Percentiles rank a stretch among this genome's conserved stretches.
These are phyloP conservation scores for Apeltes quadracus DNA, from an alignment of 2,113 vertebrate genomes.

Conservation along the genomic window DNA sequence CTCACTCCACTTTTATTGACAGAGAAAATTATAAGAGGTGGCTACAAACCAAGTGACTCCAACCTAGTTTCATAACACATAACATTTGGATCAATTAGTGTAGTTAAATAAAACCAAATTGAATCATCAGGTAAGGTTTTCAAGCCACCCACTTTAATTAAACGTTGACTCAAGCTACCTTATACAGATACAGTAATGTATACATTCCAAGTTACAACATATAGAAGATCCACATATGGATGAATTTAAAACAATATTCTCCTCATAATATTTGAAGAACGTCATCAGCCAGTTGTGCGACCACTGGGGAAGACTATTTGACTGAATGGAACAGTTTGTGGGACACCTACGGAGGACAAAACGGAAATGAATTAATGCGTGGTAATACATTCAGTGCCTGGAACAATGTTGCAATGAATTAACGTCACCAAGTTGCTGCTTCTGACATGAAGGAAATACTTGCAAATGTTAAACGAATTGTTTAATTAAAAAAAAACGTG, in stretches of 20 bases:
- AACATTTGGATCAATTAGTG: not conserved
- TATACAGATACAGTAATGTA: conserved; percentile 37
- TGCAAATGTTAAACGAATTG: not conserved
- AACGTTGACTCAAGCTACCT: conserved; percentile 25
- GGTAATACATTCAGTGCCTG: not conserved
- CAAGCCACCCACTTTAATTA: conserved; percentile 56
- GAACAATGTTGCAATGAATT: not conserved
- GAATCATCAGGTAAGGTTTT: conserved; percentile 28
- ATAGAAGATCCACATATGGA: conserved; percentile 56
- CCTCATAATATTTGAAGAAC: conserved; percentile 39
- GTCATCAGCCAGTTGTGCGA: conserved; percentile 20
- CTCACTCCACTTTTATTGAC: not conserved
- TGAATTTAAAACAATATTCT: conserved; percentile 43
- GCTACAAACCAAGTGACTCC: not conserved
- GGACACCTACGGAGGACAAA: conserved; percentile 71
- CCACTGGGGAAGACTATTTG: conserved; percentile 63
- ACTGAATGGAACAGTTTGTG: conserved; percentile 82
- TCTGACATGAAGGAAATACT: not conserved
- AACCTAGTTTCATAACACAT: not conserved
- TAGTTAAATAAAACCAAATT: too few relatives aligned
- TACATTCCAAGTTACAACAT: conserved; percentile 56
- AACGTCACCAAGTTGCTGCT: not conserved
- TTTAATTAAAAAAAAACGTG: not conserved
- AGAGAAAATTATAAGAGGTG: not conserved
- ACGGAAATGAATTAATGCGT: not conserved